Evolutionary conservation across 2,113 vertebrate species (phyloP).

Genomic region (Sceloporus undulatus): DNA sequence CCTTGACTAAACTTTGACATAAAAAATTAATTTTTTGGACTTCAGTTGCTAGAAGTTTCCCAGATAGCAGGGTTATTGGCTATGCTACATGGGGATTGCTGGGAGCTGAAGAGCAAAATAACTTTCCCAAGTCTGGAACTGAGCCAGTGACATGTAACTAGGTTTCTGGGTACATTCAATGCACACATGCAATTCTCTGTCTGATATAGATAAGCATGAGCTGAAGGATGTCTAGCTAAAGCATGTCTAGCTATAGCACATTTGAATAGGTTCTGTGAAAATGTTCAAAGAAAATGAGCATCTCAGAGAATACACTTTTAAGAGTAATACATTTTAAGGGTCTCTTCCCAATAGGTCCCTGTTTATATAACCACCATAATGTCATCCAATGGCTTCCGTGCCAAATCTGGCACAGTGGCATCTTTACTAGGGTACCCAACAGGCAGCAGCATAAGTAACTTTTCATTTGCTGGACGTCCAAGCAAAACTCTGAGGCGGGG

Average conservation of each 20-base stretch:
- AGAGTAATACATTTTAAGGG: not conserved
- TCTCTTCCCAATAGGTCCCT: not conserved
- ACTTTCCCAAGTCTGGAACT: not conserved
- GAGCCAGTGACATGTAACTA: not conserved
- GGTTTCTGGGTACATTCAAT: too few species aligned
- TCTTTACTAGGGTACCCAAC: slow-evolving; percentile 89
- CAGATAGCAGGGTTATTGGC: too few species aligned
- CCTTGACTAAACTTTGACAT: too few species aligned
- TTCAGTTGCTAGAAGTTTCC: too few species aligned
- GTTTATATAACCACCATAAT: slow-evolving; percentile 86
- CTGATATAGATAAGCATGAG: not conserved
- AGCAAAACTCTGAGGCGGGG: slow-evolving; percentile 88
- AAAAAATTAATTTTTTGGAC: too few species aligned
- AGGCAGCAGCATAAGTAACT: slow-evolving; percentile 92
- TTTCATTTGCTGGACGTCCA: slow-evolving; percentile 88
- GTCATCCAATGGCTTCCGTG: slow-evolving; percentile 86
- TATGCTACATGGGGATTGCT: too few species aligned
- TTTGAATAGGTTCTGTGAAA: not conserved
- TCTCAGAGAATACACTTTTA: not conserved
- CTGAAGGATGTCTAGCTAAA: not conserved
- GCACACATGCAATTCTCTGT: not conserved
- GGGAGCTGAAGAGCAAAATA: too few species aligned
- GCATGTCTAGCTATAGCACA: not conserved
- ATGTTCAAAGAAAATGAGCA: not conserved
- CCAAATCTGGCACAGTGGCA: slow-evolving; percentile 88